Conservation (phyloP, 2,113 vertebrate species). For the Theropithecus gelada region DNA sequence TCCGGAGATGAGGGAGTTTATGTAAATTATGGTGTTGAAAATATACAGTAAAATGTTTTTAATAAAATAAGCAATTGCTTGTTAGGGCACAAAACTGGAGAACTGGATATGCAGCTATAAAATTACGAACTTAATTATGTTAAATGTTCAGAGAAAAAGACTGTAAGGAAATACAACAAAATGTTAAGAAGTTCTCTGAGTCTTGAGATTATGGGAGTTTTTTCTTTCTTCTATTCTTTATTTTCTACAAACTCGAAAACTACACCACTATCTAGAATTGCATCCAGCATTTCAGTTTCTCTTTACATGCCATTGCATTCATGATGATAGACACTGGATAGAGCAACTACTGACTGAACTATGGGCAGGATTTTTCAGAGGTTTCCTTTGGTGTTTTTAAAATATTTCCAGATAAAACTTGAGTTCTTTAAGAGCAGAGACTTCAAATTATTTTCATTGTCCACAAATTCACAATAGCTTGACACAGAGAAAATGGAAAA, state of each 20-base stretch:
- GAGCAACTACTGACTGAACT: neutral
- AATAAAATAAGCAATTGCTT: neutral
- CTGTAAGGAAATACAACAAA: constrained; percentile 22
- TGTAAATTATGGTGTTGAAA: constrained; percentile 38
- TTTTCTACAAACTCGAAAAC: neutral
- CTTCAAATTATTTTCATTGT: constrained; percentile 3
- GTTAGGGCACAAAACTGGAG: neutral
- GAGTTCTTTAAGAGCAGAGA: neutral
- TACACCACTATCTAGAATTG: neutral
- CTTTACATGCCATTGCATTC: neutral
- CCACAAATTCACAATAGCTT: constrained; percentile 33
- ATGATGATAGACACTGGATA: neutral
- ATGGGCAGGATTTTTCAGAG: neutral
- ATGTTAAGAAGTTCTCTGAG: neutral
- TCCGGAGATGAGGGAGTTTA: neutral
- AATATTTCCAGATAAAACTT: neutral
- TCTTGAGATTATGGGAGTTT: neutral
- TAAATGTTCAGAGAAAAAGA: constrained; percentile 26
- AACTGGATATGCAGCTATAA: constrained; percentile 3
- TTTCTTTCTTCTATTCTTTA: neutral
- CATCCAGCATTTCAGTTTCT: neutral
- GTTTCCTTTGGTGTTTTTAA: neutral
- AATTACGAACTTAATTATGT: neutral
- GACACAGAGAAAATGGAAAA: constrained; percentile 13
- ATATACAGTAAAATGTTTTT: constrained; percentile 14